Evolutionary conservation across 2,888 invertebrate genomes (phyloP).

Genomic region (Bellardia bayeri): DNA sequence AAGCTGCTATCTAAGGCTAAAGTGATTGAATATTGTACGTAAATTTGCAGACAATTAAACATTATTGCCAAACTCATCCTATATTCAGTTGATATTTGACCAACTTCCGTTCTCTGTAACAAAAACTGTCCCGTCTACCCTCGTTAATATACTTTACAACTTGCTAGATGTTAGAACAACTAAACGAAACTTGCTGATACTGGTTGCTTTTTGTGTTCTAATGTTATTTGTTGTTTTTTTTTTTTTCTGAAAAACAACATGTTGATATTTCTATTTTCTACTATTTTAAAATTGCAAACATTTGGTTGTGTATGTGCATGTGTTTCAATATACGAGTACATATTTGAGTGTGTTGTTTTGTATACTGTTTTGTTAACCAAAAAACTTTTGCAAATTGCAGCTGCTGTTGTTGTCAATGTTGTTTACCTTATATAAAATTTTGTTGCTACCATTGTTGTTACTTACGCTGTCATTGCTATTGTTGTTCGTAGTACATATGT

Average conservation of each 20-base stretch:
- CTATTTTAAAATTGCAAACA: constrained; percentile 2
- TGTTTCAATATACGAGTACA: no score
- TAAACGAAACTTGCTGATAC: constrained; percentile 39
- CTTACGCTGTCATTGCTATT: not conserved
- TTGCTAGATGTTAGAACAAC: not conserved
- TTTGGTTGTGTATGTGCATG: not conserved
- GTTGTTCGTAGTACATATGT: constrained; percentile 39
- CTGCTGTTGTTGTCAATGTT: constrained; percentile 55
- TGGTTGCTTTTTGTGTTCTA: not conserved
- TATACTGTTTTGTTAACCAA: constrained; percentile 48
- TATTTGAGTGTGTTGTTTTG: not conserved
- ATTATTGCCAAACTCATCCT: no score
- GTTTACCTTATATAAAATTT: constrained; percentile 27
- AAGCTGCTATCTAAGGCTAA: no score
- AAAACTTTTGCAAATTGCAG: constrained; percentile 54
- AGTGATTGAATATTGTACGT: no score
- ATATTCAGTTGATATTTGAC: no score
- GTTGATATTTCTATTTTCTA: constrained; percentile 42
- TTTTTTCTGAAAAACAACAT: constrained; percentile 43
- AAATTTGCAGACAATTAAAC: no score
- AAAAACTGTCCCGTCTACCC: not conserved
- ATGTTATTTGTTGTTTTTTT: not conserved
- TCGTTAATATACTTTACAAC: not conserved
- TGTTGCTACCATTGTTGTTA: constrained; percentile 35
- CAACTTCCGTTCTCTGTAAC: no score